phyloP scores from a whole-genome alignment of 2,888 invertebrate genomes.

The Eristalinus sepulchralis region DNA sequence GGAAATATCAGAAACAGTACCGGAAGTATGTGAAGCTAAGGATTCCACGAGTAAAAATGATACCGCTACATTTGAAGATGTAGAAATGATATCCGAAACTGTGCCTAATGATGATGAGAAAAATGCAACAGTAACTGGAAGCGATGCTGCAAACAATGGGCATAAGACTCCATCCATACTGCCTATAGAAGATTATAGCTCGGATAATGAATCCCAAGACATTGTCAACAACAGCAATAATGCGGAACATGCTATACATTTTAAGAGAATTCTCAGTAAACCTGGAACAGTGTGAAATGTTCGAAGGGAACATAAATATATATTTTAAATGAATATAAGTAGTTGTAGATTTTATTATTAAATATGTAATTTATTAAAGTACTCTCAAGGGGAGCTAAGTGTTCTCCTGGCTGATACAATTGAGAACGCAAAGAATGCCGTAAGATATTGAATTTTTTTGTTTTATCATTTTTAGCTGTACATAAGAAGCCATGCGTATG shows the following conservation, averaged over 20 bases:
- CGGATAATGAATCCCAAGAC: conserved; percentile 3
- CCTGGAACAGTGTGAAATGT: conserved; percentile 46
- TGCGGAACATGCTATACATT: conserved; percentile 41
- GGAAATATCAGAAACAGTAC: background rate
- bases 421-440: background rate
- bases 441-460: background rate
- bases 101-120: background rate
- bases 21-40: conserved; percentile 1
- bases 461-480: conserved; percentile 32
- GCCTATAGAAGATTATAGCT: background rate
- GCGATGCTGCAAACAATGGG: conserved; percentile 23
- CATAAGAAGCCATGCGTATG: conserved; percentile 23
- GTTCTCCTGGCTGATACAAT: background rate
- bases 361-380: conserved; percentile 44
- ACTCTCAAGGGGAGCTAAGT: background rate
- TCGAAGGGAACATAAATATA: background rate
- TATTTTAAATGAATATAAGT: conserved; percentile 21
- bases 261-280: conserved; percentile 27
- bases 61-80: background rate
- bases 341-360: conserved; percentile 27
- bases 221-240: conserved; percentile 21
- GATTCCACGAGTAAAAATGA: background rate
- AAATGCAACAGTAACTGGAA: background rate
- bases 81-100: background rate
- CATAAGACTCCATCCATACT: background rate